Evolutionary conservation across 2,797 vertebrate genomes (phyloP), one percentile per base, ranked within the genome.

Genomic region (Myotis myotis): DNA sequence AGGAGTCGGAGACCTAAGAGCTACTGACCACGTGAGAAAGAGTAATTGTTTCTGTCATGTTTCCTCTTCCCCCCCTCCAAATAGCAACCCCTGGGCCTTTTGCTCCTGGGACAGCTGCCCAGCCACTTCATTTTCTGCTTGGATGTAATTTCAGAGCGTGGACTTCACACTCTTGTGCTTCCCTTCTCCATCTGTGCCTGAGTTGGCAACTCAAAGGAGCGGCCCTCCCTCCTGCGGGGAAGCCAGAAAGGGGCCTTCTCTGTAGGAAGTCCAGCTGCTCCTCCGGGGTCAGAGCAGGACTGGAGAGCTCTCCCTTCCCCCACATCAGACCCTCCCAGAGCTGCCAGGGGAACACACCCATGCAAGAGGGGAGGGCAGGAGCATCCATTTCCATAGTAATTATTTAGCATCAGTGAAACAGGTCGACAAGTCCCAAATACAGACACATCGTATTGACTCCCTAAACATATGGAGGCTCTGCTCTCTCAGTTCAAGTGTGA

Each of bases 161-260:
- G 82, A 66, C 57, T 93, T 95, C 33, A 49, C 30, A n/a, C 8
- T 74, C 87, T 7, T 11, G 16, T 47, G 75, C 71, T 55, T 86
- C 28, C 74, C 70, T 87, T 91, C 38, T 71, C 90, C 93, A 89
- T 93, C 75, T 93, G 94, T 44, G 51, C 55, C 87, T 89, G 87
- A 68, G 53, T 0, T 74, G 74, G 20, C 49, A 78, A 36, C n/a
- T 87, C 49, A 8, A 25, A 83, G 87, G 36, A 94, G 36, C 55
- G 23, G n/a, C 12, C 38, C 55, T 90, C 62, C 19, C 62, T 55
- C 33, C 30, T 62, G 22, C 17, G n/a, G 44, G 44, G 78, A 51
- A 91, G 83, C 82, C 74, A 53, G 78, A 72, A 60, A 83, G 23
- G 7, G 20, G 68, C 44, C 81, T 60, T 80, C 41, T 74, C 41